phyloP scores from a whole-genome alignment of 2,888 invertebrate species.

The Subacronicta megacephala region DNA sequence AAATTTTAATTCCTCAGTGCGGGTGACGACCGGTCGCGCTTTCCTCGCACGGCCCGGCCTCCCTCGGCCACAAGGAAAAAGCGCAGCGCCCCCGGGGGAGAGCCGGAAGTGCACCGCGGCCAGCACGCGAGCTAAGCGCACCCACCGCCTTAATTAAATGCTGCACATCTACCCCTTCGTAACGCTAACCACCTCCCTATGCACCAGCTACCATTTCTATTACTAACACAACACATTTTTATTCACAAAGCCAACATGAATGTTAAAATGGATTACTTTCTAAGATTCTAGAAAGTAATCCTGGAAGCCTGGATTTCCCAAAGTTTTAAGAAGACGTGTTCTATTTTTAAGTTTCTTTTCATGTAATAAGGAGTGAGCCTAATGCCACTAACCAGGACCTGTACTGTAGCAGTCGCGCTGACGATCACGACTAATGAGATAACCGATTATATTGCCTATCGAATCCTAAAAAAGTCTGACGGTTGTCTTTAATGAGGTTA shows the following conservation, averaged over 20 bases:
- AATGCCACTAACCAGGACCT: too few species aligned
- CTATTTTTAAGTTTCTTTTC: neutral
- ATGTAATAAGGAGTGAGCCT: too few species aligned
- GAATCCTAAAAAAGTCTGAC: too few species aligned
- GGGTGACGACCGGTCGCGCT: constrained; percentile 87
- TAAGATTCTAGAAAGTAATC: too few species aligned
- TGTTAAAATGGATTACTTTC: too few species aligned
- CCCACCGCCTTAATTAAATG: constrained; percentile 88
- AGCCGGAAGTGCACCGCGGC: constrained; percentile 86
- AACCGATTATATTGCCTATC: too few species aligned
- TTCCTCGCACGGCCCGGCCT: constrained; percentile 76
- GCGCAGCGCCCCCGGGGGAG: constrained; percentile 84
- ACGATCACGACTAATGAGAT: too few species aligned
- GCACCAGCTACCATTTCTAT: constrained; percentile 40
- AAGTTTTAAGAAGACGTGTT: too few species aligned
- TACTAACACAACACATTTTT: constrained; percentile 38
- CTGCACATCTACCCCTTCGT: constrained; percentile 78
- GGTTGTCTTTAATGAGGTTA: too few species aligned
- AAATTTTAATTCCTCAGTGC: constrained; percentile 85
- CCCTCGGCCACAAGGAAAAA: constrained; percentile 81
- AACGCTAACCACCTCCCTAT: constrained; percentile 45
- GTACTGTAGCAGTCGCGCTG: too few species aligned
- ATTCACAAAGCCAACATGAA: too few species aligned
- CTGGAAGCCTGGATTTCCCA: too few species aligned
- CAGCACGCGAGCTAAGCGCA: constrained; percentile 86